These are phyloP conservation scores for Chlorodrepanis virens DNA, from an alignment of 2,113 vertebrate species.

Conservation along the genomic window DNA sequence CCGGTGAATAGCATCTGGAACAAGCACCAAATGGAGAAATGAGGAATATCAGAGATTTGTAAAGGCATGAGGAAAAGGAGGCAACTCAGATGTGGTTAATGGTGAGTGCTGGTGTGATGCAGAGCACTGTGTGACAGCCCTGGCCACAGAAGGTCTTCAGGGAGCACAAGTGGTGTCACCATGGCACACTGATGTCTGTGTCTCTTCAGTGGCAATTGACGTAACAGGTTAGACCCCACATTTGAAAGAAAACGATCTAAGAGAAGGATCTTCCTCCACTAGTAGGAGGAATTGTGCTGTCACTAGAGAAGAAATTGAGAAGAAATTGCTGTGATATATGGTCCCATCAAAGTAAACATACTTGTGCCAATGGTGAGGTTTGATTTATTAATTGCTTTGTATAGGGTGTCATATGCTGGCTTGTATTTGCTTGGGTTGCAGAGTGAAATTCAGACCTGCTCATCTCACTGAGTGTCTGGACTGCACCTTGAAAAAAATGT, in stretches of 20 bases:
- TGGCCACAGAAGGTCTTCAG: not conserved
- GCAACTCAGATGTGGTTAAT: not conserved
- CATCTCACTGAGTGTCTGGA: not conserved
- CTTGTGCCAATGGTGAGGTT: not conserved
- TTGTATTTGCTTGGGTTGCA: not conserved
- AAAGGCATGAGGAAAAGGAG: not conserved
- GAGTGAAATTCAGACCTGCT: not conserved
- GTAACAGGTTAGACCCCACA: not conserved
- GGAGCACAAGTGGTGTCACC: not conserved
- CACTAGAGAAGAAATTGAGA: not conserved
- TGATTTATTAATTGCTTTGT: not conserved
- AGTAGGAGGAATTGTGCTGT: not conserved
- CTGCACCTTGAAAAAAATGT: not conserved
- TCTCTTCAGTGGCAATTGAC: not conserved
- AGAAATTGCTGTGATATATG: not conserved
- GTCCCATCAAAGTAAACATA: not conserved
- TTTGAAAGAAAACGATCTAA: not conserved
- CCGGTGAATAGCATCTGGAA: not conserved
- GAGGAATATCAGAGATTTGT: not conserved
- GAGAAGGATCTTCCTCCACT: not conserved
- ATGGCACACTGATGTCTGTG: not conserved
- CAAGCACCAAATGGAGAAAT: not conserved
- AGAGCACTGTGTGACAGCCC: rapidly evolving
- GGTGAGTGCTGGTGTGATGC: not conserved
- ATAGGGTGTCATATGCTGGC: not conserved